Conservation (phyloP, 2,797 vertebrate species). For the Sarcoramphus papa region DNA sequence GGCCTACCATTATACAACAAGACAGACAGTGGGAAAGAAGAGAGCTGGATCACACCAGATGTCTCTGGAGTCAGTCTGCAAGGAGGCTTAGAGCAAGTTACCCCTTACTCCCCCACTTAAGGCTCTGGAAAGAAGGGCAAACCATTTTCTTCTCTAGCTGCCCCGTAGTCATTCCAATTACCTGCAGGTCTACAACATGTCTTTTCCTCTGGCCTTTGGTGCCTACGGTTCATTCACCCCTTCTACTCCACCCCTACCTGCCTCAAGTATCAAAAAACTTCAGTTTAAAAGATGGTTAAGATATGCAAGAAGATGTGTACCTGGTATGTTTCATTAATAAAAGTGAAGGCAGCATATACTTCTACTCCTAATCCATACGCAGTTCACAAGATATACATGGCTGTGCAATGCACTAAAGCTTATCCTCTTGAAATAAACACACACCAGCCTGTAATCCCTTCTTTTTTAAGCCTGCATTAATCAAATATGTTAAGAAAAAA, state of each 20-base stretch:
- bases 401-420: slow-evolving; percentile 4
- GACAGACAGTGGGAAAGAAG: not conserved
- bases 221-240: not conserved
- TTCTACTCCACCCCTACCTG: not conserved
- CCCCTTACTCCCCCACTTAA: not conserved
- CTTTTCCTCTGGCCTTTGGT: not conserved
- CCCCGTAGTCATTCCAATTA: not conserved
- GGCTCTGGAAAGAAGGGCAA: not conserved
- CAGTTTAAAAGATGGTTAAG: not conserved
- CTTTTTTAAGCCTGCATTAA: slow-evolving; percentile 66
- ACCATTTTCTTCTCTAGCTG: not conserved
- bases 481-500: slow-evolving; percentile 66
- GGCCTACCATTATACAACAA: not conserved
- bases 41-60: not conserved
- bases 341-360: not conserved
- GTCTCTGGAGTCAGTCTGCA: not conserved
- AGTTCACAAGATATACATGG: slow-evolving; percentile 42
- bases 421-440: slow-evolving; percentile 61
- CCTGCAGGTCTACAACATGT: not conserved
- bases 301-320: not conserved
- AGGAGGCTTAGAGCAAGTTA: not conserved
- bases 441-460: slow-evolving; percentile 60
- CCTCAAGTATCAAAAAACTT: not conserved
- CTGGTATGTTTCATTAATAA: not conserved
- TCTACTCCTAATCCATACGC: not conserved